These are phyloP conservation scores for Galaxias olidus DNA, from an alignment of 2,797 vertebrate genomes.

Conservation along the genomic window DNA sequence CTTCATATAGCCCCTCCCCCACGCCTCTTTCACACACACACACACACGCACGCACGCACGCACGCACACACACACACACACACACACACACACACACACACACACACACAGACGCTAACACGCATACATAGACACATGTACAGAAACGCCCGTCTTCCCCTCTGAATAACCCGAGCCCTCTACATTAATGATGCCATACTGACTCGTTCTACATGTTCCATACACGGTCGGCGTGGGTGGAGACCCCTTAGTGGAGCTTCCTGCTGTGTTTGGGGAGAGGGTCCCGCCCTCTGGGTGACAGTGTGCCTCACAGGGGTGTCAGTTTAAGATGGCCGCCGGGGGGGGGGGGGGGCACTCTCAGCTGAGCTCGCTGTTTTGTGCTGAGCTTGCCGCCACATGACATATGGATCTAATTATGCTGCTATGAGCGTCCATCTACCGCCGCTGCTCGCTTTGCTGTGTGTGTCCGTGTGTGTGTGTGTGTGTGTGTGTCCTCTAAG, in stretches of 20 bases:
- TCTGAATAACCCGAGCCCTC: no score
- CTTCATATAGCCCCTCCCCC: neutral
- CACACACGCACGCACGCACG: no score
- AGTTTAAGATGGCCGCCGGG: constrained; percentile 6
- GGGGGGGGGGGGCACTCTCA: neutral
- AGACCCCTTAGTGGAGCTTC: no score
- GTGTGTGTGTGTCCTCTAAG: neutral
- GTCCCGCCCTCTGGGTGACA: no score
- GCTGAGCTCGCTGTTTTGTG: constrained; percentile 13
- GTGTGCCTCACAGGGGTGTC: no score
- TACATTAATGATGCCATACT: no score
- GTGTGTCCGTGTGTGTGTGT: neutral
- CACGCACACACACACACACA: neutral
- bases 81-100: constrained; percentile 7
- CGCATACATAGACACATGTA: neutral
- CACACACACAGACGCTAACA: neutral
- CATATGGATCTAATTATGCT: constrained; percentile 36
- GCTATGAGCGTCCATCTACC: neutral
- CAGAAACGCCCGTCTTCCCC: neutral
- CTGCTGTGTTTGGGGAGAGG: no score
- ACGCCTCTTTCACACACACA: neutral
- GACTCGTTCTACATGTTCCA: no score
- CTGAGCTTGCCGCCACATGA: constrained; percentile 31
- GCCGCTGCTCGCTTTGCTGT: no score
- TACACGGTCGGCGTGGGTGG: no score